A percentile compares a stretch with the other conserved stretches of the same genome.
These are phyloP conservation scores for Junonia oenone DNA, from an alignment of 2,888 invertebrate genomes.

Conservation along the genomic window DNA sequence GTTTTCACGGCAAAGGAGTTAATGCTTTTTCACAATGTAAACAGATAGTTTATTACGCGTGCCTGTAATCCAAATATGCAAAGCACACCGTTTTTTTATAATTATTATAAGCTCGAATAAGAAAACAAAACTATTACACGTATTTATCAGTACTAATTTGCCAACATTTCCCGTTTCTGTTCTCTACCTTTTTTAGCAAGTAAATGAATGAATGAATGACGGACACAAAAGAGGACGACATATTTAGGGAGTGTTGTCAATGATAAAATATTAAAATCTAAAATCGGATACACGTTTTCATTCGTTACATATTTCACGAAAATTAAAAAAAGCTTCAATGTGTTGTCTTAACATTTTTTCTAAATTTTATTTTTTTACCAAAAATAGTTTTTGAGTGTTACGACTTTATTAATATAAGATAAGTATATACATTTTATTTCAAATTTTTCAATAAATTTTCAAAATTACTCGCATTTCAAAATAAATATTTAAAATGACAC, in stretches of 20 bases:
- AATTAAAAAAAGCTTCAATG: too few species aligned
- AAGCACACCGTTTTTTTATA: conserved; percentile 24
- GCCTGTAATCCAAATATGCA: conserved; percentile 36
- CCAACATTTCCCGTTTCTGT: conserved; percentile 69
- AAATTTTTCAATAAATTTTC: background rate
- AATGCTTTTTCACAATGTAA: conserved; percentile 66
- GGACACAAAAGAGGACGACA: conserved; percentile 43
- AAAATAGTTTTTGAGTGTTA: background rate
- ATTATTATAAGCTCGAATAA: conserved; percentile 29
- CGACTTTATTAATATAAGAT: background rate
- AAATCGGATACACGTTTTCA: conserved; percentile 29
- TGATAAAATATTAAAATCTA: conserved; percentile 27
- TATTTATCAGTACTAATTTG: conserved; percentile 65
- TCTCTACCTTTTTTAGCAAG: conserved; percentile 59
- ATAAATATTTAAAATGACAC: background rate
- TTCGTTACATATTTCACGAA: background rate
- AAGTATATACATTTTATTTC: too few species aligned
- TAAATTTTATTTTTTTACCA: too few species aligned
- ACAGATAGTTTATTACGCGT: conserved; percentile 55
- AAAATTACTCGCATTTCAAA: background rate
- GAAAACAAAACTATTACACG: conserved; percentile 57
- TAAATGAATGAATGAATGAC: conserved; percentile 61
- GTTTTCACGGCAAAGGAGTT: conserved; percentile 49
- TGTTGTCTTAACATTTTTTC: too few species aligned
- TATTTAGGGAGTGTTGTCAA: conserved; percentile 38